Evolutionary conservation across 2,888 invertebrate species (phyloP), one percentile per base, ranked within the genome.

Genomic region (Conchocele bisecta): DNA sequence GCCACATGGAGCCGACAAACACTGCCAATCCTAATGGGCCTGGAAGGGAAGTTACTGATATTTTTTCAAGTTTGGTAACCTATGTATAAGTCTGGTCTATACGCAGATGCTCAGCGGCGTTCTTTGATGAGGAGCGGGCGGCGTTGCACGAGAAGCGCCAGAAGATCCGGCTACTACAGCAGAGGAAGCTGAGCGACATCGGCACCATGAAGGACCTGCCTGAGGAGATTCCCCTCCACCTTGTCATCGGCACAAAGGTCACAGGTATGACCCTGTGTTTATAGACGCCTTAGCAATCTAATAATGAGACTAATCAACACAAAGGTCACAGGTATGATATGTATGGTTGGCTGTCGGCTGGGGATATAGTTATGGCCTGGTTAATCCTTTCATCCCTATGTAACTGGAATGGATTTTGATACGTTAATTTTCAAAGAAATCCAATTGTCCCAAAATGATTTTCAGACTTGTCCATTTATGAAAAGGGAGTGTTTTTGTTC

Each of bases 191-290:
- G 17, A 94, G 95, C 7, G 91, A 92, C 56, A 92, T 96, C 31
- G 76, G 61, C 29, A 84, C 94, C 80, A 93, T 95, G 37, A 96
- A 96, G 91, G 98, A 98, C 92, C 93, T 98, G 83, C 98, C 98
- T 2, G 94, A 95, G 82, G 97, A 98, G 93, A 96, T 98, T 85
- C 98, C 98, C 2, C 93, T 98, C 92, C 97, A 98, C 81, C 92
- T 98, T 78, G 97, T 98, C 13, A 96, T 98, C 81, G 98, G 98
- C 15, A 97, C 98, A 9, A 98, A 97, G 93, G 97, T 93, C 22
- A 92, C 92, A 81, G 91, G 91, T 91, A 79, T 4, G 20, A 53
- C n/a, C 6, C n/a, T 53, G 5, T 3, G 31, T 53, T 7, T 56
- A 11, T 37, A n/a, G 13, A 37, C 56, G 22, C 31, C 15, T 4